Conservation (phyloP, 2,797 vertebrate species). For the Capromys pilorides region DNA sequence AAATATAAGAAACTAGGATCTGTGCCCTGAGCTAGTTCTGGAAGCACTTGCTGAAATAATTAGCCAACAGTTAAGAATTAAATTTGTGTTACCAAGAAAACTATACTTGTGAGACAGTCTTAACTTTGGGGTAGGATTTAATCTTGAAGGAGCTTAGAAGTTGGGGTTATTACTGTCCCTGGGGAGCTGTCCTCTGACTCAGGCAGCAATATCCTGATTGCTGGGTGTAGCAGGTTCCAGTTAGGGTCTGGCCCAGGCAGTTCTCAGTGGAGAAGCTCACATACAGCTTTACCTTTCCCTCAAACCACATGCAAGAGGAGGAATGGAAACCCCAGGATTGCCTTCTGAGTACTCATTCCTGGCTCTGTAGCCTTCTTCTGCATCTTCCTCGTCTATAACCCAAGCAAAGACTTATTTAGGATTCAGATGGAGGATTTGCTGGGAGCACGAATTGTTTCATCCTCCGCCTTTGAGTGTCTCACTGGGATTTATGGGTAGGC, state of each 20-base stretch:
- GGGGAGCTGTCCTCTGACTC: neutral
- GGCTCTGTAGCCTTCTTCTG: neutral
- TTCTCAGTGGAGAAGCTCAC: neutral
- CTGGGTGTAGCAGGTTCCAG: neutral
- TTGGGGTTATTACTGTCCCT: neutral
- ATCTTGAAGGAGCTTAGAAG: neutral
- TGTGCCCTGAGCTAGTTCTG: neutral
- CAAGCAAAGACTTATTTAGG: rapidly evolving
- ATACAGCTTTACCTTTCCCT: neutral
- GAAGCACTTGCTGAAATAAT: neutral
- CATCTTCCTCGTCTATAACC: neutral
- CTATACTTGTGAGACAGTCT: neutral
- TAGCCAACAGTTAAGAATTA: neutral
- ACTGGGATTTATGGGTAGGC: too few species aligned
- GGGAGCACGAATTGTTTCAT: neutral
- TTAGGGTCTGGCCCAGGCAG: neutral
- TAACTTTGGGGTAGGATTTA: neutral
- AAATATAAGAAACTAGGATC: neutral
- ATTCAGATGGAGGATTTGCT: neutral
- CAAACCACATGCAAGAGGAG: neutral
- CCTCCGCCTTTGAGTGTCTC: neutral
- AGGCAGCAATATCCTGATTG: neutral
- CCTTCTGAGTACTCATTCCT: neutral
- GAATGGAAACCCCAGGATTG: neutral
- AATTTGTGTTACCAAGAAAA: neutral